Base-by-base conservation (phyloP, 2,797 vertebrate genomes). In the Champsocephalus esox region DNA sequence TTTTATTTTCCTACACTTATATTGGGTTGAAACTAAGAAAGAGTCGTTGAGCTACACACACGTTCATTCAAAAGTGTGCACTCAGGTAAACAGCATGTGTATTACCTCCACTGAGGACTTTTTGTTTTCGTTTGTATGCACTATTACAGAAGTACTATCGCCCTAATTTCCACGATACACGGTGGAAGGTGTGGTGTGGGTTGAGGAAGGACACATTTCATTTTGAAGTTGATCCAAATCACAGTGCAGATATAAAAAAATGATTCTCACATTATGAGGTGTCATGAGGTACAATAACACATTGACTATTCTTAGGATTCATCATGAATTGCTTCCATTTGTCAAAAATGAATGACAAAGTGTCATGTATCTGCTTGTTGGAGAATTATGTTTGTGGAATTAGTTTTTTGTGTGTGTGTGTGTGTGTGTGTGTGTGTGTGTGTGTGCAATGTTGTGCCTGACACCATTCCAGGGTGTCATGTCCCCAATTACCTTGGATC, bases 401-500 rank as follows among this genome's bases (percentile, higher is more conserved):
- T 6, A 7, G 34, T 38, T 38, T 38, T 38, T 9, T 38, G 34
- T 16, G 24, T 54, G 54, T 14, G 21, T 12, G 49, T 12, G 21
- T 21, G 21, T 21, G 21, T 2, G 21, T 21, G 13, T 19, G 49
- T 13, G 5, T 24, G 57, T 13, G 19, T 9, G 62, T 4, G 17
- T 19, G 28, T 5, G 13, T 4, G 16, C 1, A 48, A 2, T 66
- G 59, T 75, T 83, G 54, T 70, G 17, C 9, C 66, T 68, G 38
- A 70, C 1, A 1, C 73, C 9, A 69, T 81, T 82, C 50, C 48
- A 80, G 75, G 71, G 78, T 89, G 87, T 83, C 77, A 84, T 56
- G 78, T 90, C 71, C 73, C 83, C 84, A 87, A 88, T 92, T 91
- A 90, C 74, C 66, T 73, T 68, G 46, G 48, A 90, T 93, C 87